phyloP scores from a whole-genome alignment of 2,888 invertebrate genomes.

The Hypercompe scribonia region DNA sequence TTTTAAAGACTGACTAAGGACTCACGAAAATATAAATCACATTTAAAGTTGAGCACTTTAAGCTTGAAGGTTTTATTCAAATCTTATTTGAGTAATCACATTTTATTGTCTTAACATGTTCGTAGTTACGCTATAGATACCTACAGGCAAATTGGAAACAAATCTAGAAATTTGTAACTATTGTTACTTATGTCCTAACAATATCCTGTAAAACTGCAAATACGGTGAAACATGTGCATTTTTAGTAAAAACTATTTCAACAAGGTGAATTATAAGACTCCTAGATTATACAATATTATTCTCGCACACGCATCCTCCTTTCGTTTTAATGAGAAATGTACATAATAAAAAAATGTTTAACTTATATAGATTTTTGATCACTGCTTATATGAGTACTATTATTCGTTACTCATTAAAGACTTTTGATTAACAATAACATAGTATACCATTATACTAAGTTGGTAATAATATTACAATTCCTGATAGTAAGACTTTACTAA shows the following conservation, averaged over 20 bases:
- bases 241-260: background rate
- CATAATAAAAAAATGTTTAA: too few relatives aligned
- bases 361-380: background rate
- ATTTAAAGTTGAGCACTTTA: background rate
- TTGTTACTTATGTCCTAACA: background rate
- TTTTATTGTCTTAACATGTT: background rate
- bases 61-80: background rate
- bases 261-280: background rate
- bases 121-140: background rate
- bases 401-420: background rate
- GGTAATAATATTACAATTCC: background rate
- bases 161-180: background rate
- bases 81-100: background rate
- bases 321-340: too few relatives aligned
- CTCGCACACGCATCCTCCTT: background rate
- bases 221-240: background rate
- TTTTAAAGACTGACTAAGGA: constrained; percentile 35
- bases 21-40: background rate
- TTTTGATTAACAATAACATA: background rate
- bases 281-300: background rate
- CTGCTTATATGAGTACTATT: background rate
- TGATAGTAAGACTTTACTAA: background rate
- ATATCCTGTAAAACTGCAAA: background rate
- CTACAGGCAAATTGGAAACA: background rate
- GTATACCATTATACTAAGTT: background rate